phyloP scores from a whole-genome alignment of 2,113 vertebrate genomes.

The Neopipo cinnamomea region DNA sequence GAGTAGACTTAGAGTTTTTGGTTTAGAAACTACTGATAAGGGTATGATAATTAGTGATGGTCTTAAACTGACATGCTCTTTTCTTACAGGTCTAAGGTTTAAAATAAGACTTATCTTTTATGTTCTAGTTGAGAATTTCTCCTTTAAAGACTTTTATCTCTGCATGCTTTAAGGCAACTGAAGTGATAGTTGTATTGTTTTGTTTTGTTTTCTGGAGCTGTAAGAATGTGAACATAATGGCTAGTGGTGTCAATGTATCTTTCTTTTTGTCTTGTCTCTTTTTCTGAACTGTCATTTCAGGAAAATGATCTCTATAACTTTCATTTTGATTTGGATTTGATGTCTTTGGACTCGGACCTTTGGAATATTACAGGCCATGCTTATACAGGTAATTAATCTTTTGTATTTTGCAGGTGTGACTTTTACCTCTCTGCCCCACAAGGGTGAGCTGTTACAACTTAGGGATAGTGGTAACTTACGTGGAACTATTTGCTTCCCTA shows the following conservation, averaged over 20 bases:
- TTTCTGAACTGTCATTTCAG: slow-evolving; percentile 71
- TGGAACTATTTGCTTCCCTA: neutral
- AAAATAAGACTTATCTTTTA: neutral
- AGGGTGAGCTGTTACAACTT: neutral
- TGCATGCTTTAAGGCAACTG: neutral
- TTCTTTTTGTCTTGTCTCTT: neutral
- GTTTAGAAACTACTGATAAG: neutral
- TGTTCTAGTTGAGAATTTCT: neutral
- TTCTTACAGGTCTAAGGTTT: neutral
- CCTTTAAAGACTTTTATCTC: neutral
- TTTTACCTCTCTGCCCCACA: neutral
- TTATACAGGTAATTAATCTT: slow-evolving; percentile 77
- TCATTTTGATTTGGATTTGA: slow-evolving; percentile 86
- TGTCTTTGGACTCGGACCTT: slow-evolving; percentile 77
- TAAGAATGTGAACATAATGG: neutral
- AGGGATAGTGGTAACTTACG: rapidly evolving
- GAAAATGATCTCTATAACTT: slow-evolving; percentile 76
- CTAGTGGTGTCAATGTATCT: neutral
- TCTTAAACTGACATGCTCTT: neutral
- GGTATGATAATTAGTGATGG: rapidly evolving
- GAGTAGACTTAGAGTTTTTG: neutral
- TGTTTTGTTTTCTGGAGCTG: neutral
- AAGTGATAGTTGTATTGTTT: neutral
- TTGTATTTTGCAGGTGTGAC: neutral
- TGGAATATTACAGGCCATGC: slow-evolving; percentile 72